Evolutionary conservation across 2,113 vertebrate species (phyloP).

Genomic region (Anhinga anhinga): DNA sequence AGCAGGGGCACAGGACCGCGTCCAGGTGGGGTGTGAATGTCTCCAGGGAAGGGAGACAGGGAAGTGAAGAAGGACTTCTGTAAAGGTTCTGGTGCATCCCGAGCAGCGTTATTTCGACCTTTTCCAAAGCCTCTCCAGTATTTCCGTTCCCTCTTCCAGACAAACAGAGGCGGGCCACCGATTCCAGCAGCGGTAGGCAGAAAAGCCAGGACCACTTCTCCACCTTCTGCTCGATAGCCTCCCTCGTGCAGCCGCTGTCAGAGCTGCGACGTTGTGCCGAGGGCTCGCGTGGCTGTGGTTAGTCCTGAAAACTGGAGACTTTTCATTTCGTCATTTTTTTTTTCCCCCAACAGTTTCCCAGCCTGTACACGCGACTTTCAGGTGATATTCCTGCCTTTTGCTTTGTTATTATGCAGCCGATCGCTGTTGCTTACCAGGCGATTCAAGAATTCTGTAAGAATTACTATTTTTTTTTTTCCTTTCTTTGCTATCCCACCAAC

Average conservation of each 20-base stretch:
- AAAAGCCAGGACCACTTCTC: neutral
- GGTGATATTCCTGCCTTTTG: too few species aligned
- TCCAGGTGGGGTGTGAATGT: too few species aligned
- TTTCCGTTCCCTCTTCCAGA: neutral
- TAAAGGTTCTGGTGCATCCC: neutral
- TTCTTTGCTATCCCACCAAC: neutral
- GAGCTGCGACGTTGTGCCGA: too few species aligned
- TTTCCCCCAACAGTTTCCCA: neutral
- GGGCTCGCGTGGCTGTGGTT: neutral
- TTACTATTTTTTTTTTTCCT: neutral
- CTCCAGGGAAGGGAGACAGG: too few species aligned
- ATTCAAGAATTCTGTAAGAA: neutral
- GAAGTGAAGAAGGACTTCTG: neutral
- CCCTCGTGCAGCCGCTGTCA: too few species aligned
- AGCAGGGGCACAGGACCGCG: too few species aligned
- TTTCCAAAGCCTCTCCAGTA: neutral
- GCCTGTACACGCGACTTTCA: neutral
- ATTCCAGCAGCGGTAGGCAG: neutral
- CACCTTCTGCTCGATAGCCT: fast-evolving
- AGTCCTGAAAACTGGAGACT: neutral
- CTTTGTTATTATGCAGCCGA: neutral
- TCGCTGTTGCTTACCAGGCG: neutral
- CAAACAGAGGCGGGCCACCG: neutral
- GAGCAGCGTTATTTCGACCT: neutral
- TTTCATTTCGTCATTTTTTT: neutral